Evolutionary conservation across 1,140 invertebrate genomes (phyloP), one percentile per base, ranked within the genome.

Genomic region (Acromyrmex echinatior): DNA sequence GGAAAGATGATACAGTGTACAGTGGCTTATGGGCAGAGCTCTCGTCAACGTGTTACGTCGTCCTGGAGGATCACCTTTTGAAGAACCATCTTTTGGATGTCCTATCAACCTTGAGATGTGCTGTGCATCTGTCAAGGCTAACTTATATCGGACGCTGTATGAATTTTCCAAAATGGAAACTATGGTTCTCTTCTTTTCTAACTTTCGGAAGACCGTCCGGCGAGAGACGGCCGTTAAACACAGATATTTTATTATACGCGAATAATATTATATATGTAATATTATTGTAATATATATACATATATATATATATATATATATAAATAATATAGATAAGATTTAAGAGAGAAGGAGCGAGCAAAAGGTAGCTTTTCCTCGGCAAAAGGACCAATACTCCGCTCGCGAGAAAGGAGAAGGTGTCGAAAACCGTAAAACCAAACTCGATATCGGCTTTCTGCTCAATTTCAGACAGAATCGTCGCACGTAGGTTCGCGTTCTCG

Each of bases 251-350:
- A 95, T 94, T 95, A 95, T 93, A 94, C 94, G 91, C 93, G 92
- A 90, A 95, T 76, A 76, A 56, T 76, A 76, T 76, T 76, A 76
- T 76, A n/a, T 76, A 76, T 76, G 73, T 76, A 76, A 95, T 95
- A 95, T 95, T 95, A 95, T 94, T 95, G 94, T 95, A 95, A 95
- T 95, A 95, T 95, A 95, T 95, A 93, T 93, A 91, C 62, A 70
- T 91, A 92, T 82, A 81, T 87, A 81, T 87, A 68, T 70, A 80
- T 70, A 80, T 70, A 80, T 87, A 68, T 70, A 80, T 70, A 80
- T 70, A 81, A 18, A 70, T 81, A 70, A 71, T 62, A 74, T 62
- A 31, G 56, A 68, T 80, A 80, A 21, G 4, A 6, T 74, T 73
- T 79, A 39, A 89, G 74, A 88, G 7, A 89, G 74, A 88, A 82